A percentile compares a stretch with the other conserved stretches of the same genome.
Conservation (phyloP, 2,797 vertebrate species). For the Naso thynnoides region DNA sequence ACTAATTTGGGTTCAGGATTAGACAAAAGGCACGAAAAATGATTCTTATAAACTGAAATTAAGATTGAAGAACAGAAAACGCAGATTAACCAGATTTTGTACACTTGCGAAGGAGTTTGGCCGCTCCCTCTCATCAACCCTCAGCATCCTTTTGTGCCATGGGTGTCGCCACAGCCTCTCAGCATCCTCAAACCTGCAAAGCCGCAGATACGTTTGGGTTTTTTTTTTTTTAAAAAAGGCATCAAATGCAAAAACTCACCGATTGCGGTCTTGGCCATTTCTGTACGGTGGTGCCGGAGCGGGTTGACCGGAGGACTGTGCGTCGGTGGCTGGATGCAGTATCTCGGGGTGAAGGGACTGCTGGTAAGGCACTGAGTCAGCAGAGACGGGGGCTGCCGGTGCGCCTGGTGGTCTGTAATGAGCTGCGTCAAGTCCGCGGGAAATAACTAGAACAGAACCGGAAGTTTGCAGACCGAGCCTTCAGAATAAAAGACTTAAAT, state of each 20-base stretch:
- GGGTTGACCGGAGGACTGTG: constrained; percentile 58
- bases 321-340: constrained; percentile 73
- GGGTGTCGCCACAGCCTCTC: constrained; percentile 78
- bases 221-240: no score
- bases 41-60: not conserved
- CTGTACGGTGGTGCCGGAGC: constrained; percentile 62
- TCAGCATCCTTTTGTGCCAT: constrained; percentile 83
- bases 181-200: constrained; percentile 55
- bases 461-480: not conserved
- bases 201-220: no score
- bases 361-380: constrained; percentile 90
- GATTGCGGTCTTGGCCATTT: constrained; percentile 87
- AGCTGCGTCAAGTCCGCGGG: constrained; percentile 58
- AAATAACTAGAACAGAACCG: constrained; percentile 35
- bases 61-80: not conserved
- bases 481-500: constrained; percentile 63
- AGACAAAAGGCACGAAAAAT: not conserved
- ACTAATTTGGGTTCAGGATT: constrained; percentile 10
- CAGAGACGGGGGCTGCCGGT: constrained; percentile 79
- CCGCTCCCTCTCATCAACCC: constrained; percentile 75
- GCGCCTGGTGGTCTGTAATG: constrained; percentile 72
- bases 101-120: constrained; percentile 66
- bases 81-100: constrained; percentile 5
- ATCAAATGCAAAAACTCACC: constrained; percentile 87
- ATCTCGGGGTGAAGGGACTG: constrained; percentile 76